phyloP scores from a whole-genome alignment of 2,113 vertebrate genomes.

The Brienomyrus brachyistius region DNA sequence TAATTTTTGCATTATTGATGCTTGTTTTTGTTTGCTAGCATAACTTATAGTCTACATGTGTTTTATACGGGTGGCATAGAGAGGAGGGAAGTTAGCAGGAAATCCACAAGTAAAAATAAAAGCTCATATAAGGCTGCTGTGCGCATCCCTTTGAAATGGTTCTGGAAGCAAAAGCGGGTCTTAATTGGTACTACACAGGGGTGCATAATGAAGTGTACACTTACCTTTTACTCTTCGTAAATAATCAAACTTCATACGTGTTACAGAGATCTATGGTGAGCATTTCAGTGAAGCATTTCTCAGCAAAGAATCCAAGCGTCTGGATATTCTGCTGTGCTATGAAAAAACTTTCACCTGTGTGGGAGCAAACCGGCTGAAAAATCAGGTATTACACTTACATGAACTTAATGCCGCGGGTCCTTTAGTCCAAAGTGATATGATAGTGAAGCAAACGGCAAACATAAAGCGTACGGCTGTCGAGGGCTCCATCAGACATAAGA shows the following conservation, averaged over 20 bases:
- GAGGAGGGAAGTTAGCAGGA: background rate
- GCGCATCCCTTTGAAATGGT: background rate
- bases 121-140: background rate
- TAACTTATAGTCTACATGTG: background rate
- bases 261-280: constrained; percentile 37
- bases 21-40: background rate
- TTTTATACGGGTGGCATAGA: background rate
- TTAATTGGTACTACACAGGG: background rate
- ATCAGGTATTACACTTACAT: constrained; percentile 33
- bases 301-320: constrained; percentile 29
- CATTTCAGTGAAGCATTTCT: constrained; percentile 34
- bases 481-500: background rate
- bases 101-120: background rate
- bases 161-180: background rate
- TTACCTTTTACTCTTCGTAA: background rate
- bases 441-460: background rate
- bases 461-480: background rate
- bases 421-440: background rate
- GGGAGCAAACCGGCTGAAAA: constrained; percentile 41
- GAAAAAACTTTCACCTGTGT: constrained; percentile 47
- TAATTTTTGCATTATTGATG: constrained; percentile 5
- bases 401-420: background rate
- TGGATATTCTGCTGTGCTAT: constrained; percentile 44
- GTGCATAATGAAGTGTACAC: background rate
- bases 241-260: background rate